Percentiles rank a stretch among this genome's conserved stretches.
phyloP scores from a whole-genome alignment of 1,140 invertebrate genomes.

The Scaptodrosophila lebanonensis region DNA sequence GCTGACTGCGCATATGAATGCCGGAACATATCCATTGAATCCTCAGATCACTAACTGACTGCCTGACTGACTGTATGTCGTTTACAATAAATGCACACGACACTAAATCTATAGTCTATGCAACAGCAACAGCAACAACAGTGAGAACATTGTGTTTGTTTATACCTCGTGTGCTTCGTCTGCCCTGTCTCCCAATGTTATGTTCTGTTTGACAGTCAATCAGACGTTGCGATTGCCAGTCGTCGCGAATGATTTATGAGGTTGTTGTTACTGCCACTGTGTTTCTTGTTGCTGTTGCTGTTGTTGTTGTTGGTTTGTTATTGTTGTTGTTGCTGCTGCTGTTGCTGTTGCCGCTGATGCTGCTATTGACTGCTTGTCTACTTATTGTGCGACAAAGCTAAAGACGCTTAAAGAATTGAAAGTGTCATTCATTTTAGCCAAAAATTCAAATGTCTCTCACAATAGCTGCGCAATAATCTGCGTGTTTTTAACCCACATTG shows the following conservation, averaged over 20 bases:
- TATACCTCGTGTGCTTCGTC: constrained; percentile 11
- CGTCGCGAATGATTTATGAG: constrained; percentile 72
- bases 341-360: constrained; percentile 3
- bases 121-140: constrained; percentile 19
- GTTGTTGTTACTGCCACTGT: not conserved
- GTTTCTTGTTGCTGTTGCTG: constrained; percentile 8
- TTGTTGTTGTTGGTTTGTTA: constrained; percentile 6
- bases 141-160: constrained; percentile 8
- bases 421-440: constrained; percentile 51
- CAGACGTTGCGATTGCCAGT: constrained; percentile 66
- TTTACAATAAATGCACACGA: constrained; percentile 47
- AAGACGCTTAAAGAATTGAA: constrained; percentile 58
- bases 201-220: constrained; percentile 60
- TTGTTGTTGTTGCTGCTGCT: constrained; percentile 10
- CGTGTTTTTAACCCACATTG: too few species aligned
- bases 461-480: too few species aligned
- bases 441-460: constrained; percentile 23
- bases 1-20: constrained; percentile 45
- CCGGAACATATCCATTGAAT: constrained; percentile 31
- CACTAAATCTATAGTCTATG: constrained; percentile 18
- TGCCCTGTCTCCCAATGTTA: constrained; percentile 19
- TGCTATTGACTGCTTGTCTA: constrained; percentile 10
- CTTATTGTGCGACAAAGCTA: too few species aligned
- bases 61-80: constrained; percentile 22
- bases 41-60: constrained; percentile 16